Conservation (phyloP, 2,113 vertebrate genomes). For the Pygoscelis adeliae region DNA sequence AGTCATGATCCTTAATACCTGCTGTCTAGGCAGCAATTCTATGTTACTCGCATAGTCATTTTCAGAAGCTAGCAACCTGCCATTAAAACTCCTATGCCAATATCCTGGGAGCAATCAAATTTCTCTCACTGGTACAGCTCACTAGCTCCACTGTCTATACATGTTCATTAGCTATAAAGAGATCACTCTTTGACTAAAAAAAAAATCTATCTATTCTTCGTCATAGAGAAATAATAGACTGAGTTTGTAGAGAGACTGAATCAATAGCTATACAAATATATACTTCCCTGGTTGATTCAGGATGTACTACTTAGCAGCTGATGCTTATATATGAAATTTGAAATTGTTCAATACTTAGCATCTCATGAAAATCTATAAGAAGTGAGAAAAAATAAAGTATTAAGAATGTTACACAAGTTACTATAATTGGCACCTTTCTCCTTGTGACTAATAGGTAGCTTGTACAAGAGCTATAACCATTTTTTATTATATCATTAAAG, state of each 20-base stretch:
- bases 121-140: not conserved
- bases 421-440: not conserved
- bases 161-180: not conserved
- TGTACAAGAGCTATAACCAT: not conserved
- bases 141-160: not conserved
- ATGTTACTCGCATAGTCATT: not conserved
- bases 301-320: not conserved
- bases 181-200: not conserved
- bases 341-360: not conserved
- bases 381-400: not conserved
- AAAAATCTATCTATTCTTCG: not conserved
- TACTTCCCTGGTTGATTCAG: not conserved
- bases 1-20: not conserved
- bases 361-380: not conserved
- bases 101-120: not conserved
- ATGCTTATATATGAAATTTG: not conserved
- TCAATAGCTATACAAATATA: not conserved
- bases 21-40: not conserved
- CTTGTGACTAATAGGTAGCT: not conserved
- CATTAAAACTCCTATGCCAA: not conserved
- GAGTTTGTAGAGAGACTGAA: not conserved
- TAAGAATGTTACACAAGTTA: not conserved
- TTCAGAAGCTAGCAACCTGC: not conserved
- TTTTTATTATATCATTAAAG: not conserved
- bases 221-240: not conserved